A percentile compares a stretch with the other conserved stretches of the same genome.
These are phyloP conservation scores for Leucoma salicis DNA, from an alignment of 2,888 invertebrate genomes.

Conservation along the genomic window DNA sequence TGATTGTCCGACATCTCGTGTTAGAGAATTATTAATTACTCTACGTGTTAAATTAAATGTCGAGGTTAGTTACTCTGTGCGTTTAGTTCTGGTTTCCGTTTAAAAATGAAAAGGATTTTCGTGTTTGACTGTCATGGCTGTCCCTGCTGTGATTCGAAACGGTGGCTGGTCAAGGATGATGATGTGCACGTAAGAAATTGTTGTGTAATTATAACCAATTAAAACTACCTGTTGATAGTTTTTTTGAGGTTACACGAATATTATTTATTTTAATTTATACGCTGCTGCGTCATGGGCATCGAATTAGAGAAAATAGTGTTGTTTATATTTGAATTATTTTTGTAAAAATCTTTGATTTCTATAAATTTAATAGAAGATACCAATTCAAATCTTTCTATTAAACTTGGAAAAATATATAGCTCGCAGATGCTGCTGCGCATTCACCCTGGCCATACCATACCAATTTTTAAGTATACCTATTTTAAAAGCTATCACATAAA, in stretches of 20 bases:
- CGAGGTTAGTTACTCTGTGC: conserved; percentile 38
- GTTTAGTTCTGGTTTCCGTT: conserved; percentile 19
- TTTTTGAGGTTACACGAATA: not conserved
- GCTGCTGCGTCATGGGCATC: too few relatives aligned
- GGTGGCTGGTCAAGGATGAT: conserved; percentile 5
- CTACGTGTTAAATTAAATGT: conserved; percentile 36
- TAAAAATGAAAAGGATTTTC: conserved; percentile 3
- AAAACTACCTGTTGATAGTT: not conserved
- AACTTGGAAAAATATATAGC: too few relatives aligned
- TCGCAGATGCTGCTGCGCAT: too few relatives aligned
- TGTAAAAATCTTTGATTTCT: too few relatives aligned
- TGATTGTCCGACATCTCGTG: conserved; percentile 24
- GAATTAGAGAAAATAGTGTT: too few relatives aligned
- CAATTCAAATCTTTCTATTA: too few relatives aligned
- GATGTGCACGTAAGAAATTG: not conserved
- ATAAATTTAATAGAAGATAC: too few relatives aligned
- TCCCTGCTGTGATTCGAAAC: conserved; percentile 9
- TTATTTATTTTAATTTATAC: too few relatives aligned
- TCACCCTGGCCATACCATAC: too few relatives aligned
- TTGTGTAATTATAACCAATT: not conserved
- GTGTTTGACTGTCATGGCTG: conserved; percentile 4
- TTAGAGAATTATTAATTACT: conserved; percentile 34
- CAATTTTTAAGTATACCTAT: too few relatives aligned
- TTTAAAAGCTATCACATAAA: too few relatives aligned
- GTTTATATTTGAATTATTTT: too few relatives aligned